Base-by-base conservation (phyloP, 2,113 vertebrate genomes). In the Pongo pygmaeus region DNA sequence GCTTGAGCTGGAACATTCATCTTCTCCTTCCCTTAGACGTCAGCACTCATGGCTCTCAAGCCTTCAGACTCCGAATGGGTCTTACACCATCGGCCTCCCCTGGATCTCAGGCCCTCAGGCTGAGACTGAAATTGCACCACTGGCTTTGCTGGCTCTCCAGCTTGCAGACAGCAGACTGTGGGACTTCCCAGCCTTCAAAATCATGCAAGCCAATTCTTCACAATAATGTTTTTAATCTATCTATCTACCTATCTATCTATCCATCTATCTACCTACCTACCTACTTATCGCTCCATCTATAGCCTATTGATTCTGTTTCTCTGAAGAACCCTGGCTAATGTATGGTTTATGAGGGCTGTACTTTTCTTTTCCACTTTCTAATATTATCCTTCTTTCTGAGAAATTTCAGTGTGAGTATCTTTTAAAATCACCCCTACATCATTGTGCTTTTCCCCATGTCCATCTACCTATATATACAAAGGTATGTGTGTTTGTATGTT, bases 381-480 rank as follows among this genome's bases (percentile, higher is more conserved):
- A 48, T 79, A 78, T 61, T 74, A 89, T 23, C 46, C 43, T 80
- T 77, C 50, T 88, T 64, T 74, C 30, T 72, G 8, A 74, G 70
- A 8, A 91, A 3, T 87, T 91, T 74, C 84, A 57, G 38, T 70
- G 74, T 50, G 27, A 83, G 50, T 67, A 77, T 55, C 25, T 55
- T 92, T 88, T 89, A 55, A 97, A 93, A 80, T 81, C 30, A 69
- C 67, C n/a, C 17, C 46, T 93, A 52, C 5, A 67, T 52, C 61
- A 52, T 23, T 59, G 38, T 27, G 64, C 27, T 75, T 70, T 70
- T 43, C 25, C 55, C 74, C 79, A 12, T 43, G 25, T 52, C 17
- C 23, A 38, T 50, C 10, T 88, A 67, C 64, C 38, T 61, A 8
- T 18, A 20, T 84, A 22, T 38, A 17, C 32, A 16, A 46, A 46